Conservation (phyloP, 2,888 invertebrate species). For the Ephialtes manifestator region DNA sequence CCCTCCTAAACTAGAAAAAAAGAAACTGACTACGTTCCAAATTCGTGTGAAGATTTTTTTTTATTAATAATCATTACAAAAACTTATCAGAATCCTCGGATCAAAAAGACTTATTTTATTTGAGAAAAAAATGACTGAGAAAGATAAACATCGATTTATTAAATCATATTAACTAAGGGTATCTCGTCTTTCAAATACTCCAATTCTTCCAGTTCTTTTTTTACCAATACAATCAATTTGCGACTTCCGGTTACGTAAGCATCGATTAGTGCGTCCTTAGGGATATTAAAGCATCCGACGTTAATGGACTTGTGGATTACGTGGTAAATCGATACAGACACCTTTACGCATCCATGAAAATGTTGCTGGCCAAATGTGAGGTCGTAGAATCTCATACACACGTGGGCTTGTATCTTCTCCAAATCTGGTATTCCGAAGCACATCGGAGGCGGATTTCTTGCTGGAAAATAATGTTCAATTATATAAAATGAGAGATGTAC, state of each 20-base stretch:
- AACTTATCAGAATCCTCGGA: not conserved
- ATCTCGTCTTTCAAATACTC: constrained; percentile 37
- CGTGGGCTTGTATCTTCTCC: constrained; percentile 72
- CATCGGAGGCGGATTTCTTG: constrained; percentile 80
- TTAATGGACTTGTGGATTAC: constrained; percentile 71
- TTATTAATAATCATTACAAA: constrained; percentile 17
- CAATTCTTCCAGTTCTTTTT: constrained; percentile 31
- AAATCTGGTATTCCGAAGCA: constrained; percentile 78
- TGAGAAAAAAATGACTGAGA: not conserved
- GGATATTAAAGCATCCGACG: constrained; percentile 77
- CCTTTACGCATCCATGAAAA: constrained; percentile 77
- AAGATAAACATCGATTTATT: not conserved
- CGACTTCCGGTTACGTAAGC: not conserved
- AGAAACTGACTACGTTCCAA: constrained; percentile 51
- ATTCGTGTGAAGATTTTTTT: not conserved
- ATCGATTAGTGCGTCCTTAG: not conserved
- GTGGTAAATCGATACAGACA: constrained; percentile 67
- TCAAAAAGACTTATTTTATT: not conserved
- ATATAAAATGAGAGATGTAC: constrained; percentile 10
- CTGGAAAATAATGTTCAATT: constrained; percentile 70
- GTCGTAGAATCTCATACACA: constrained; percentile 79
- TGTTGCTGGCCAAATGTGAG: constrained; percentile 71
- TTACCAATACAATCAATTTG: not conserved
- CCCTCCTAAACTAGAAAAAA: constrained; percentile 81
- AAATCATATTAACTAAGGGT: constrained; percentile 62